Conservation (phyloP, 1,140 invertebrate genomes). For the Trissolcus basalis region DNA sequence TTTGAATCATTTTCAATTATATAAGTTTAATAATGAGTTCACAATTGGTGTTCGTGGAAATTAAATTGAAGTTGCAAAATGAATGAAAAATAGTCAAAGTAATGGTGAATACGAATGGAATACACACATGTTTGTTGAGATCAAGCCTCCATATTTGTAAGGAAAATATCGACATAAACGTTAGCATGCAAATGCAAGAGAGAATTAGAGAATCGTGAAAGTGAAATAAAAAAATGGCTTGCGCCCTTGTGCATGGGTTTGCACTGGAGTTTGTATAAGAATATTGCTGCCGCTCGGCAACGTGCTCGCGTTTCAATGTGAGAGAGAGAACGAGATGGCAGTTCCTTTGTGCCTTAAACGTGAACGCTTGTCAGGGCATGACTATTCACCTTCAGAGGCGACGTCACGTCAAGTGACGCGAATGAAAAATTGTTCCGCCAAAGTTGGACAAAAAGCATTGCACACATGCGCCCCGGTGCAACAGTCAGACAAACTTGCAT, state of each 20-base stretch:
- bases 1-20: no score
- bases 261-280: conserved; percentile 54
- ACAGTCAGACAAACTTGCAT: no score
- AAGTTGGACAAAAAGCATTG: conserved; percentile 21
- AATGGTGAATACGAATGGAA: conserved; percentile 34
- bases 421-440: conserved; percentile 40
- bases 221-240: conserved; percentile 30
- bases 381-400: conserved; percentile 45
- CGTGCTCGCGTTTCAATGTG: conserved; percentile 37
- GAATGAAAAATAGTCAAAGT: conserved; percentile 3
- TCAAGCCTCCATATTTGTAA: conserved; percentile 33
- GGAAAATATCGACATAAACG: conserved; percentile 50
- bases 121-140: conserved; percentile 49
- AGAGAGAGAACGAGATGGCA: conserved; percentile 21
- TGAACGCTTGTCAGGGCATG: conserved; percentile 45
- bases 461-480: conserved; percentile 1
- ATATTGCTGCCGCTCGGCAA: conserved; percentile 45
- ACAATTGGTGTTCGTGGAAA: no score
- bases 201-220: conserved; percentile 1
- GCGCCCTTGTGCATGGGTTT: conserved; percentile 32
- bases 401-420: conserved; percentile 42
- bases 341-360: conserved; percentile 53
- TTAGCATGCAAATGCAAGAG: conserved; percentile 51
- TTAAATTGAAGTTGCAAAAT: neutral
- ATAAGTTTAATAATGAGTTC: no score